A percentile compares a stretch with the other conserved stretches of the same genome.
These are phyloP conservation scores for Patella pellucida DNA, from an alignment of 2,888 invertebrate species.

Conservation along the genomic window DNA sequence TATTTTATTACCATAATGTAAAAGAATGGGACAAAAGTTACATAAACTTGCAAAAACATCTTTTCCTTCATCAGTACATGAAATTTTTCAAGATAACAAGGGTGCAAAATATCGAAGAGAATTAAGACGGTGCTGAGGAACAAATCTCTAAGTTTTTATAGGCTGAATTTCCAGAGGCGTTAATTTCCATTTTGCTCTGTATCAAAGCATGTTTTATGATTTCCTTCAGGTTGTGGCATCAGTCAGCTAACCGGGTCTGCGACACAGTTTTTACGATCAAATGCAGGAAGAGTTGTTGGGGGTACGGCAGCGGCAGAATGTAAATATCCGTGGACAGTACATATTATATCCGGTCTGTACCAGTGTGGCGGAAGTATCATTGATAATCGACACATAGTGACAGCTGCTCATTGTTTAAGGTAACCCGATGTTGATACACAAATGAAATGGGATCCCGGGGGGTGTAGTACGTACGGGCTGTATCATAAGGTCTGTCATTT, in stretches of 20 bases:
- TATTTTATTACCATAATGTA: no score
- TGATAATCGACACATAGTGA: not conserved
- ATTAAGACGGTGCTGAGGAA: no score
- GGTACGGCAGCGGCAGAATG: not conserved
- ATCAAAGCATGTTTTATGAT: no score
- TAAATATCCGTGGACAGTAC: not conserved
- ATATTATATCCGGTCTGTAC: not conserved
- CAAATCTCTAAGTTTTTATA: no score
- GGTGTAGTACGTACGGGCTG: not conserved
- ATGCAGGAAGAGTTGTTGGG: not conserved
- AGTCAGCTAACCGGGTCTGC: not conserved
- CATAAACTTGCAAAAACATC: no score
- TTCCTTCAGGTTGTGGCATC: not conserved
- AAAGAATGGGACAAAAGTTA: no score
- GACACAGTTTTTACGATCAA: not conserved
- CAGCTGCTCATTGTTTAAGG: constrained; percentile 6
- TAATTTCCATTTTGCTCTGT: no score
- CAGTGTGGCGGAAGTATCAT: not conserved
- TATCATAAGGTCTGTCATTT: no score
- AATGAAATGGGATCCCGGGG: not conserved
- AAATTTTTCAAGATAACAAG: no score
- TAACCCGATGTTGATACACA: not conserved
- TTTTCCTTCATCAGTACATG: no score
- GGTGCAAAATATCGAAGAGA: no score
- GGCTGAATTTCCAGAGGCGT: no score